Evolutionary conservation across 2,888 invertebrate genomes (phyloP).

Genomic region (Orthosia incerta): DNA sequence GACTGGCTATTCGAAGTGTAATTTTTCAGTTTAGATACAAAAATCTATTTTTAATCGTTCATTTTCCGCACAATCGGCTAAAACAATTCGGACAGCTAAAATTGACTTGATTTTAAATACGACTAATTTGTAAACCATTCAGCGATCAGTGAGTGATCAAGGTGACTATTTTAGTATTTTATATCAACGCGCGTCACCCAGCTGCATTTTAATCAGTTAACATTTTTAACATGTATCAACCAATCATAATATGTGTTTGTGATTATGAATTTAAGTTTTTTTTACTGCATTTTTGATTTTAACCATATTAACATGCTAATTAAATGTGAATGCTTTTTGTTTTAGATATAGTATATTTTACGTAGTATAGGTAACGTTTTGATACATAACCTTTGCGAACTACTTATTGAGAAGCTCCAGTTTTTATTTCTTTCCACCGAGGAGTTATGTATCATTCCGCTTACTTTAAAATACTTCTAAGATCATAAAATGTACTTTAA

Average conservation of each 20-base stretch:
- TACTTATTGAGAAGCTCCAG: neutral
- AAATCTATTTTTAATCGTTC: constrained; percentile 61
- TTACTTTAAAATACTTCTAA: constrained; percentile 74
- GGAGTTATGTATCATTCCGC: constrained; percentile 84
- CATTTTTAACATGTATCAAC: constrained; percentile 78
- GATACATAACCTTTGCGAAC: constrained; percentile 83
- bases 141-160: constrained; percentile 57
- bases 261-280: constrained; percentile 81
- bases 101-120: constrained; percentile 86
- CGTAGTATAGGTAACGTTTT: constrained; percentile 76
- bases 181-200: constrained; percentile 66
- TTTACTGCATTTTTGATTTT: constrained; percentile 89
- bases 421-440: constrained; percentile 69
- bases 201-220: constrained; percentile 87
- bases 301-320: constrained; percentile 89
- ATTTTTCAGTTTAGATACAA: constrained; percentile 67
- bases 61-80: constrained; percentile 74
- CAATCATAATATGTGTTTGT: constrained; percentile 81
- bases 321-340: constrained; percentile 83
- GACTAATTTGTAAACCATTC: constrained; percentile 75
- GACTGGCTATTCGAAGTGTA: constrained; percentile 51
- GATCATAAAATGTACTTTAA: constrained; percentile 73
- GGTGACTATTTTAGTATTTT: constrained; percentile 62
- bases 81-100: constrained; percentile 78
- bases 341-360: constrained; percentile 71